Evolutionary conservation across 1,140 invertebrate species (phyloP), one percentile per base, ranked within the genome.

Genomic region (Dolichoris vasculosae): DNA sequence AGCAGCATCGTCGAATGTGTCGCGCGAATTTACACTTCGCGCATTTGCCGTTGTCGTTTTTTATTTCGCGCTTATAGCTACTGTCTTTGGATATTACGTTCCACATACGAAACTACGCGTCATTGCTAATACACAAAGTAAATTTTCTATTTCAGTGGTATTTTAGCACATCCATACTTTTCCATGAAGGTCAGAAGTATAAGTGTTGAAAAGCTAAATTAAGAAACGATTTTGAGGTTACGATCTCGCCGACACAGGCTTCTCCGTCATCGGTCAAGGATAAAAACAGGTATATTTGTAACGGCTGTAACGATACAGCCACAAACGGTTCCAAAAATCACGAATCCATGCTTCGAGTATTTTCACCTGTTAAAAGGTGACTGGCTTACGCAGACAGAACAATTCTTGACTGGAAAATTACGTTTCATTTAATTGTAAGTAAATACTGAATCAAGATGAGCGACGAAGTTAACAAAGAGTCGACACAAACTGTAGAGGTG

Each of bases 391-490:
- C 9, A 26, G 0, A 20, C n/a, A 77, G 4, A n/a, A 80, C 46
- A 23, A 79, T 78, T 55, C 59, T 76, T 43, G 59, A 77, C 40
- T 67, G n/a, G 51, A 51, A n/a, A 7, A 82, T 32, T 40, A 20
- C 38, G 15, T 3, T 30, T 71, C 17, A 40, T 84, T 84, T 40
- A 43, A 48, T 55, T 63, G 2, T 59, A 35, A 84, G 40, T 23
- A 26, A 75, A 43, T 30, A 76, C 73, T 15, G 40, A 85, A 71
- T 75, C 51, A 92, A 84, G 82, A 93, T 93, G 92, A 93, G 90
- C 69, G 90, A 92, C 83, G 90, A 92, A 85, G 89, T 91, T 88
- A 87, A 80, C 63, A 91, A 88, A 17, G 91, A 92, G 51, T 78
- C 89, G 20, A 88, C 87, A 38, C 89, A 91, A 86, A 88, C 88